phyloP scores from a whole-genome alignment of 2,888 invertebrate genomes.

The Brachylomia viminalis region DNA sequence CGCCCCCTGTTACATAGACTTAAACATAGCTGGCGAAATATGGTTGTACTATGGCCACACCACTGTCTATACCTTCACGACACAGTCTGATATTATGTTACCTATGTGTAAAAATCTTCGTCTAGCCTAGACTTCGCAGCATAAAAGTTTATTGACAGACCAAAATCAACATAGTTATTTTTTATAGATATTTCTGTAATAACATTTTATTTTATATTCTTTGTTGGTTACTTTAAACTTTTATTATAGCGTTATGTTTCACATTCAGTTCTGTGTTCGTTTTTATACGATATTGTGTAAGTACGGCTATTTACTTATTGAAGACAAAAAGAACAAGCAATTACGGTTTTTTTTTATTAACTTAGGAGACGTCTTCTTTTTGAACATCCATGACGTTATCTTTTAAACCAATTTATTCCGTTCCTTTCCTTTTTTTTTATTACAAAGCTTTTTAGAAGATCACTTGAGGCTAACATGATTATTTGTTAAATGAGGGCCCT shows the following conservation, averaged over 20 bases:
- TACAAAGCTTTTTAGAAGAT: neutral
- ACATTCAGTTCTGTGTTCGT: constrained; percentile 21
- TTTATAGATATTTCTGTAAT: constrained; percentile 42
- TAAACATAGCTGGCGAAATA: too few relatives aligned
- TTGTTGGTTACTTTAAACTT: neutral
- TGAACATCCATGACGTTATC: neutral
- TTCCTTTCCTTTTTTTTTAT: neutral
- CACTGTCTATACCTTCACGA: too few relatives aligned
- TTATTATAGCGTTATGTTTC: constrained; percentile 36
- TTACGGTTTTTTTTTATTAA: neutral
- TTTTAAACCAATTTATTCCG: neutral
- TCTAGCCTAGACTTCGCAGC: neutral
- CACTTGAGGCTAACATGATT: neutral
- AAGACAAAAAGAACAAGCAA: neutral
- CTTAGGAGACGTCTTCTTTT: neutral
- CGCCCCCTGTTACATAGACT: too few relatives aligned
- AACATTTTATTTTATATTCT: constrained; percentile 31
- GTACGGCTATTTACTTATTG: constrained; percentile 16
- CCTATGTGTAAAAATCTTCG: neutral
- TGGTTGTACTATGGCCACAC: too few relatives aligned
- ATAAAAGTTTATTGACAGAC: neutral
- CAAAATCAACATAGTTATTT: constrained; percentile 8
- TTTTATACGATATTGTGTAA: constrained; percentile 51
- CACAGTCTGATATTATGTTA: too few relatives aligned
- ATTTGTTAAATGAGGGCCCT: neutral